Evolutionary conservation across 2,888 invertebrate species (phyloP).

Genomic region (Meghimatium bilineatum): DNA sequence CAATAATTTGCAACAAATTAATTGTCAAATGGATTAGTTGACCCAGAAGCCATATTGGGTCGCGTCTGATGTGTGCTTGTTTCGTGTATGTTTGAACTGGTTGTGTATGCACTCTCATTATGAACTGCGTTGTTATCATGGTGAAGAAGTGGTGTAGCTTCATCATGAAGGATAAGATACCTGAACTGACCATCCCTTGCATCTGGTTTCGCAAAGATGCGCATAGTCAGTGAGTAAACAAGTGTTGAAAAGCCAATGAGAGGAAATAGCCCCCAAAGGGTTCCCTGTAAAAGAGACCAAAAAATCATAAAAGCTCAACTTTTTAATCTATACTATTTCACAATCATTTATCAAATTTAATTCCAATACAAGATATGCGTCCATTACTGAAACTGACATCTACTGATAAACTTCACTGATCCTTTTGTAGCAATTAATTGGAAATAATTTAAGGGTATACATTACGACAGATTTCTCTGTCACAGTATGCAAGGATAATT

Average conservation of each 20-base stretch:
- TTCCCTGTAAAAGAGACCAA: not conserved
- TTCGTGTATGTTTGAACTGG: not conserved
- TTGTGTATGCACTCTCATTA: not conserved
- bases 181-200: not conserved
- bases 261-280: constrained; percentile 28
- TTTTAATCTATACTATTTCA: too few relatives aligned
- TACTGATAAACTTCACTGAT: too few relatives aligned
- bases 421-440: too few relatives aligned
- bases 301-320: too few relatives aligned
- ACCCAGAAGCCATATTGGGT: not conserved
- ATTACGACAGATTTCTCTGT: too few relatives aligned
- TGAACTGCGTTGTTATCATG: not conserved
- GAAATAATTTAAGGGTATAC: too few relatives aligned
- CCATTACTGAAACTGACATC: too few relatives aligned
- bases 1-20: not conserved
- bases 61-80: not conserved
- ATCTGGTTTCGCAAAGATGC: not conserved
- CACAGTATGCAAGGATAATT: too few relatives aligned
- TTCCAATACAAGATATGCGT: too few relatives aligned
- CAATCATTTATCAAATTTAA: too few relatives aligned
- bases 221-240: constrained; percentile 11
- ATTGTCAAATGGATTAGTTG: not conserved
- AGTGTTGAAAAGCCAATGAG: not conserved
- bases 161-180: constrained; percentile 24
- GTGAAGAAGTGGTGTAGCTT: constrained; percentile 8